Percentiles rank a stretch among this genome's conserved stretches.
These are phyloP conservation scores for Onychomys arenicola DNA, from an alignment of 2,797 vertebrate species.

Conservation along the genomic window DNA sequence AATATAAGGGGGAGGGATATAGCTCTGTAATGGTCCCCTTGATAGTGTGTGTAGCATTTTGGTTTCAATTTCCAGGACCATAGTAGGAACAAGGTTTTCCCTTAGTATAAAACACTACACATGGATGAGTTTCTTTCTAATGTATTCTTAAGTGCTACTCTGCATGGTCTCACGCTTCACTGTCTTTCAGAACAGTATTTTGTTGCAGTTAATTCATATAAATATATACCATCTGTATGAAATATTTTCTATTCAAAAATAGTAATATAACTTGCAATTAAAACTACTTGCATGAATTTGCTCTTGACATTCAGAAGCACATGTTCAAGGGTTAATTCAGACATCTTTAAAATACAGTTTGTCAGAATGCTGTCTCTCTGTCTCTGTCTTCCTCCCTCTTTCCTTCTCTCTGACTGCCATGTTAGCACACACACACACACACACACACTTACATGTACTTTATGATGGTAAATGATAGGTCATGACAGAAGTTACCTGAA, in stretches of 20 bases:
- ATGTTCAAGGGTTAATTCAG: not conserved
- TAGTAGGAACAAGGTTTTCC: not conserved
- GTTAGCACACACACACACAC: not conserved
- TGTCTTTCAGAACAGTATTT: not conserved
- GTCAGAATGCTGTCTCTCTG: not conserved
- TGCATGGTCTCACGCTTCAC: not conserved
- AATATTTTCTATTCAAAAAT: not conserved
- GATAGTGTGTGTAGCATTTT: not conserved
- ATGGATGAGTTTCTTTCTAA: not conserved
- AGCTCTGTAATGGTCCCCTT: not conserved
- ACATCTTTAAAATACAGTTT: not conserved
- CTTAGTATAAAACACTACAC: not conserved
- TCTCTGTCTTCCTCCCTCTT: not conserved
- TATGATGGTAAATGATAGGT: not conserved
- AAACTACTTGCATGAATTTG: not conserved
- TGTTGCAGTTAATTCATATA: not conserved
- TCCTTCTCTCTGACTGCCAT: too few species aligned
- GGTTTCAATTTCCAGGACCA: rapidly evolving
- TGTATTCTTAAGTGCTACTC: not conserved
- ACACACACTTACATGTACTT: not conserved
- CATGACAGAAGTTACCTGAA: not conserved
- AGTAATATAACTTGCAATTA: not conserved
- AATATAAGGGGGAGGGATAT: not conserved
- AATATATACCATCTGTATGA: not conserved
- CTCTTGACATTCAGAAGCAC: not conserved